Evolutionary conservation across 2,888 invertebrate species (phyloP).

Genomic region (Pardosa pseudoannulata): DNA sequence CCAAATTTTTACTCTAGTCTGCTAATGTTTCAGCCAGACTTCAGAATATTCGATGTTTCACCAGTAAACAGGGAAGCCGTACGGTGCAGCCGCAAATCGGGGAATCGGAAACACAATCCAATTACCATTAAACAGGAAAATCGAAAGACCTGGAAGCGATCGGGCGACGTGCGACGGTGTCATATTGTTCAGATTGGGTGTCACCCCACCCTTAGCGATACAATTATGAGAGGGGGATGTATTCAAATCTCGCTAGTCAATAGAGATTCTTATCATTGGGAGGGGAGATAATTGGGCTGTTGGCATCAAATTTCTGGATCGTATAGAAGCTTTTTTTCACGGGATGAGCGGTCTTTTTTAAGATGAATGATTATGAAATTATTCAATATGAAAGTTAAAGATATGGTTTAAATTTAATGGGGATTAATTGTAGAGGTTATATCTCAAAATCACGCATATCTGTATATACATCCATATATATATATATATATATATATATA

Average conservation of each 20-base stretch:
- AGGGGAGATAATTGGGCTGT: slow-evolving; percentile 50
- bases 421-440: no score
- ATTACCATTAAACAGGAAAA: slow-evolving; percentile 60
- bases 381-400: slow-evolving; percentile 7
- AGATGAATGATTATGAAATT: slow-evolving; percentile 32
- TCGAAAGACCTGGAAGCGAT: slow-evolving; percentile 30
- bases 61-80: background rate
- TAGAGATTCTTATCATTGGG: slow-evolving; percentile 22
- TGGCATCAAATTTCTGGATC: slow-evolving; percentile 49
- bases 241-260: slow-evolving; percentile 60
- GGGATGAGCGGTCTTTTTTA: slow-evolving; percentile 26
- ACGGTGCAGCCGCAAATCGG: slow-evolving; percentile 11
- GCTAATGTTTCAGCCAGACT: no score
- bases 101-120: slow-evolving; percentile 53
- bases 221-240: slow-evolving; percentile 58
- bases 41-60: no score
- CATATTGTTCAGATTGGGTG: slow-evolving; percentile 66
- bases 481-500: no score
- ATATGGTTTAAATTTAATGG: background rate
- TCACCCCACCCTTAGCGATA: slow-evolving; percentile 40
- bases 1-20: no score
- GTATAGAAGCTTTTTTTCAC: slow-evolving; percentile 31
- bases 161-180: slow-evolving; percentile 47
- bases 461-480: no score
- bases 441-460: no score